Percentiles rank a stretch among this genome's conserved stretches.
These are phyloP conservation scores for Podiceps cristatus DNA, from an alignment of 2,113 vertebrate species.

Conservation along the genomic window DNA sequence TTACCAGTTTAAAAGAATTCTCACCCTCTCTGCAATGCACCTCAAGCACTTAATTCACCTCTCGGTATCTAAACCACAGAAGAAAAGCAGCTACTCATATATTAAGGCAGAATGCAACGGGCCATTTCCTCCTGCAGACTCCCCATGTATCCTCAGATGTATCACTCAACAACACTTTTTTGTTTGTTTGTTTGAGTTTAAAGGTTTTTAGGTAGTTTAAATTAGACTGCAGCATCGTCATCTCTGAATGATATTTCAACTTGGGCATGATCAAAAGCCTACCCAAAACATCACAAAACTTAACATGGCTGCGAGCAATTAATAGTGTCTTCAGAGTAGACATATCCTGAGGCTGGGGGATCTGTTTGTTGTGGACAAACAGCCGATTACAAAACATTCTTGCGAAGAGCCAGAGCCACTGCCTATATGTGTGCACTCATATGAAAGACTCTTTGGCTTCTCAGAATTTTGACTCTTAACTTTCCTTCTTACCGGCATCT, in stretches of 20 bases:
- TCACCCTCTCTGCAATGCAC: not conserved
- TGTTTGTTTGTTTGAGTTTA: no score
- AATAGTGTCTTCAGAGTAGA: not conserved
- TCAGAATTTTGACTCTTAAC: not conserved
- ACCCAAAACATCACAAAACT: not conserved
- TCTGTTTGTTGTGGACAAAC: slow-evolving; percentile 3
- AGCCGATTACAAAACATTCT: not conserved
- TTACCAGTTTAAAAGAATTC: not conserved
- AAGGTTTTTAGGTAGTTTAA: not conserved
- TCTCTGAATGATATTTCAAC: not conserved
- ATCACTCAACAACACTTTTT: not conserved
- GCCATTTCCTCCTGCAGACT: not conserved
- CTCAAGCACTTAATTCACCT: not conserved
- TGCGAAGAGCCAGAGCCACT: not conserved
- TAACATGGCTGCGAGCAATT: slow-evolving; percentile 7
- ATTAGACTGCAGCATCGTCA: not conserved
- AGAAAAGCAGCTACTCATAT: not conserved
- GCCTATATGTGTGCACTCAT: rapidly evolving
- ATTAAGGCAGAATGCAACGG: not conserved
- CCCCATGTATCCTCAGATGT: not conserved
- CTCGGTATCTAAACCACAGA: not conserved
- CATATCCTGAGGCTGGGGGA: not conserved
- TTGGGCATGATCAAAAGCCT: not conserved
- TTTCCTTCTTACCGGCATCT: not conserved
- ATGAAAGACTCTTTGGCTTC: not conserved